Evolutionary conservation across 2,113 vertebrate species (phyloP).

Genomic region (Aythya baeri): DNA sequence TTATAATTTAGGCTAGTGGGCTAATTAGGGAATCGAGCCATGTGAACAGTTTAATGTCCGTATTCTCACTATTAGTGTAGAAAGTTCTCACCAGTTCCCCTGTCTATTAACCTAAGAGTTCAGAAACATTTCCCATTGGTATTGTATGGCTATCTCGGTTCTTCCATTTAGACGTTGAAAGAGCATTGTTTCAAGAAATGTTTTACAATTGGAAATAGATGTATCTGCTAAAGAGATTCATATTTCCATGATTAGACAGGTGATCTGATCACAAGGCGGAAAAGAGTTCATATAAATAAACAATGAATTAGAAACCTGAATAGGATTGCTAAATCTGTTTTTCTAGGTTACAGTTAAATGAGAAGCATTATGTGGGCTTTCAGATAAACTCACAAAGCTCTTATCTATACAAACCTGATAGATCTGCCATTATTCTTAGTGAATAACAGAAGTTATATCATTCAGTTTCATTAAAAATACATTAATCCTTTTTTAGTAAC

Average conservation of each 20-base stretch:
- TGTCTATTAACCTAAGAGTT: not conserved
- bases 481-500: conserved; percentile 67
- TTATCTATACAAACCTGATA: conserved; percentile 54
- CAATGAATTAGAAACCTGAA: conserved; percentile 32
- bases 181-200: conserved; percentile 4
- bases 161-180: conserved; percentile 33
- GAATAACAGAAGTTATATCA: conserved; percentile 67
- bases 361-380: conserved; percentile 55
- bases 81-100: not conserved
- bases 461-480: conserved; percentile 70
- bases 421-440: conserved; percentile 64
- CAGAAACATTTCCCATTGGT: not conserved
- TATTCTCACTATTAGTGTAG: not conserved
- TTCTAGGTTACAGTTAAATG: conserved; percentile 44
- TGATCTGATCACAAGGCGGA: conserved; percentile 22
- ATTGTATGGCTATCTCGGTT: not conserved
- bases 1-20: not conserved
- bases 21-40: not conserved
- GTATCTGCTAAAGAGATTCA: conserved; percentile 53
- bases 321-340: conserved; percentile 13
- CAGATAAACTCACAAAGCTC: conserved; percentile 68
- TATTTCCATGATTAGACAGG: conserved; percentile 21
- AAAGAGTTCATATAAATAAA: conserved; percentile 28
- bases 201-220: conserved; percentile 39
- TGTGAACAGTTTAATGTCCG: not conserved